These are phyloP conservation scores for Thalassoma bifasciatum DNA, from an alignment of 2,113 vertebrate species.

Conservation along the genomic window DNA sequence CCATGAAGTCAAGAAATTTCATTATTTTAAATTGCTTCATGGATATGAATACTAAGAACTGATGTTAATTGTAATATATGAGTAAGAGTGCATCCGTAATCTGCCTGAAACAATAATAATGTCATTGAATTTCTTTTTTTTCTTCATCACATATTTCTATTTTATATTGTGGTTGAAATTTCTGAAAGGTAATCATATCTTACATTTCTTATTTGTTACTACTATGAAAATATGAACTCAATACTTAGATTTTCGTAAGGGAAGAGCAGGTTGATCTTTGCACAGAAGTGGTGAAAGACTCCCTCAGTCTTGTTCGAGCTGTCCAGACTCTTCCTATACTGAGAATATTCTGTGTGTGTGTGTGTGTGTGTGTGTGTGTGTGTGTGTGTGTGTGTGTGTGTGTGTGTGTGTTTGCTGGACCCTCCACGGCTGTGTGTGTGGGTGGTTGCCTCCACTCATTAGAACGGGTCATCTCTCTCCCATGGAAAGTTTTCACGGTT, in stretches of 20 bases:
- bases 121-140: too few relatives aligned
- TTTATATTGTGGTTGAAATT: too few relatives aligned
- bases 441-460: constrained; percentile 74
- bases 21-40: too few relatives aligned
- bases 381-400: constrained; percentile 49
- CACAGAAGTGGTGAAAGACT: constrained; percentile 8
- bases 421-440: constrained; percentile 66
- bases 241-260: background rate
- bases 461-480: constrained; percentile 77
- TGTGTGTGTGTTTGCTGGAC: constrained; percentile 64
- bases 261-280: background rate
- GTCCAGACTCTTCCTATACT: constrained; percentile 2
- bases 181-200: background rate
- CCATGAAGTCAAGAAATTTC: background rate
- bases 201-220: background rate
- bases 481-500: constrained; percentile 82
- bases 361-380: constrained; percentile 39
- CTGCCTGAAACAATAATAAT: too few relatives aligned
- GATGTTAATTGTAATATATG: too few relatives aligned
- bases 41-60: background rate
- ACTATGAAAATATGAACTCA: background rate
- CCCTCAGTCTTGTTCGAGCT: background rate
- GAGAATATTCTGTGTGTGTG: constrained; percentile 1
- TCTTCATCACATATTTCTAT: too few relatives aligned
- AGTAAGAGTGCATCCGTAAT: too few relatives aligned